Evolutionary conservation across 92 coral and sea anemone genomes (phyloP), one percentile per base, ranked within the genome.

Genomic region (Siderastrea siderea): DNA sequence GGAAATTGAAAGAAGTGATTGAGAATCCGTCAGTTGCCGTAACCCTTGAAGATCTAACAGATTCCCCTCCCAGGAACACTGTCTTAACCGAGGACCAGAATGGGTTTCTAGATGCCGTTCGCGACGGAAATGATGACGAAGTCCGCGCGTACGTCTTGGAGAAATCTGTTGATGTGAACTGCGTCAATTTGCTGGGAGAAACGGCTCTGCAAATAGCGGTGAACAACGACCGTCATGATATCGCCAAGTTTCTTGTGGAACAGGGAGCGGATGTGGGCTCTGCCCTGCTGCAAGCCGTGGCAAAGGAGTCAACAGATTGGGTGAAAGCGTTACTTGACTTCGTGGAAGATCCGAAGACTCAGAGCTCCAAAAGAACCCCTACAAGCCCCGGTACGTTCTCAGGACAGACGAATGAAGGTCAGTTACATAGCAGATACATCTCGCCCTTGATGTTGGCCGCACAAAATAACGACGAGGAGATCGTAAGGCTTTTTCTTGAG

Each of bases 201-300:
- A 95, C 99, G 1, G 98, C 96, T 15, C 88, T 97, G 74, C 98
- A 95, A 70, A 70, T 97, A 10, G 99, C 98, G 13, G 93, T 92
- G n/a, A 86, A 82, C 16, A 92, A 90, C 65, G 87, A 90, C 45
- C 90, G 89, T 8, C 85, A 57, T 38, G 97, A 81, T 10, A 90
- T 97, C 73, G 86, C 94, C 53, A 81, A 88, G 71, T 87, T 93
- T 65, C 87, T 97, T 2, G 79, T 95, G 51, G 77, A 84, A 38
- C 71, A 93, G 26, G 98, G 96, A 14, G 98, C 99, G 0, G 97
- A 95, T 70, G 75, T 97, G 16, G 95, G 93, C 7, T 85, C 79
- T 54, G 93, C 99, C 2, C 71, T 97, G 61, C 79, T 95, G 43
- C 98, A 97, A 66, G 95, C 98, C 8, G 98, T 97, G 9, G 73